Evolutionary conservation across 2,888 invertebrate genomes (phyloP), one percentile per base, ranked within the genome.

Genomic region (Harpagoxenus sublaevis): DNA sequence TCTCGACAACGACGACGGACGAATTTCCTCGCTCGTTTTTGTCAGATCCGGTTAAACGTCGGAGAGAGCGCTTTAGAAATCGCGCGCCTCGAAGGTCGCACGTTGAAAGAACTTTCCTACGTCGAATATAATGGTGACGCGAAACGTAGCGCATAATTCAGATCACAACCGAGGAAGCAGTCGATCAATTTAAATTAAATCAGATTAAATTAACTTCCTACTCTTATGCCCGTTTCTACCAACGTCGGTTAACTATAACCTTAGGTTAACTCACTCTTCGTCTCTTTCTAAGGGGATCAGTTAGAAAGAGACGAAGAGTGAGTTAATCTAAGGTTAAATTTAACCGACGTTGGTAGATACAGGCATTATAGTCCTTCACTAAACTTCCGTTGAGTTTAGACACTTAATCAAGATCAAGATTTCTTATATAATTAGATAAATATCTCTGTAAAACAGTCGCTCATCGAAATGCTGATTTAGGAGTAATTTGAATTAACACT

Each of bases 21-120:
- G 48, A 79, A 79, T 79, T 79, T 79, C 39, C 57, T 79, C 79
- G 79, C 73, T 60, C 73, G 73, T 79, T 79, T 71, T 79, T 71
- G 79, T 60, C 28, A 48, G 45, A 79, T 60, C 48, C 48, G 57
- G 15, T 35, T 57, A 71, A 79, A 60, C 71, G 45, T 42, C 57
- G 57, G 9, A 3, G 71, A 78, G 53, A 4, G 15, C 55, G 15
- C 39, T 73, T 45, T 10, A 60, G 42, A 74, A 60, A n/a, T 39
- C 28, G 28, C 39, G 51, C 23, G 39, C 10, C 48, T 39, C 12
- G 48, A 70, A 60, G 35, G 12, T 42, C 70, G 35, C 9, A 39
- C 10, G 18, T 2, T 60, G 10, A 18, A 68, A 57, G 10, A 57
- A 28, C 23, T 45, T 71, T 2, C 1, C 28, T 48, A 60, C 18